Conservation (phyloP, 37 sponge, comb jelly and placozoan species). For the Cliona cf. orientalis region DNA sequence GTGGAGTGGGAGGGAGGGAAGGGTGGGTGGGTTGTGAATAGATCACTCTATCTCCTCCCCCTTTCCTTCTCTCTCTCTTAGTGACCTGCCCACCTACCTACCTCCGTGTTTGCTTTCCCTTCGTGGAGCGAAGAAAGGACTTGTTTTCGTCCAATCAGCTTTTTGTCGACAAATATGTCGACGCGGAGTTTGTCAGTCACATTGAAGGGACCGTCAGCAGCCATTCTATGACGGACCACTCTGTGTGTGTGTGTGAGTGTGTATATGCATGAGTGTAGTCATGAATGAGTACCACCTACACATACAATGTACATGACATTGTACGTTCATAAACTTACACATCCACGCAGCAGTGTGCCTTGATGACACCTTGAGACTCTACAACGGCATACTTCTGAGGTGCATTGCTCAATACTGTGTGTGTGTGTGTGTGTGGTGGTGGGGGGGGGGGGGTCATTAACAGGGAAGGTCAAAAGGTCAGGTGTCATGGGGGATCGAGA, state of each 20-base stretch:
- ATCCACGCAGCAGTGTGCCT: constrained; percentile 74
- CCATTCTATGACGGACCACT: constrained; percentile 26
- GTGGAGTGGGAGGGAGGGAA: too few species aligned
- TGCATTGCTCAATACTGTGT: constrained; percentile 66
- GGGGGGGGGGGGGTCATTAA: too few species aligned
- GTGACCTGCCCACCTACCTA: too few species aligned
- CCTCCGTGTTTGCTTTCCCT: too few species aligned
- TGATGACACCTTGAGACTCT: constrained; percentile 64
- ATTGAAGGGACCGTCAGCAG: constrained; percentile 37
- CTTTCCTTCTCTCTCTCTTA: too few species aligned
- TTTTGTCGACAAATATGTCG: constrained; percentile 33
- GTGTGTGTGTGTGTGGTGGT: too few species aligned
- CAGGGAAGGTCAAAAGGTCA: too few species aligned
- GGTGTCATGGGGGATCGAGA: too few species aligned
- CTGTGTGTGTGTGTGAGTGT: not conserved
- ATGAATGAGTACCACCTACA: not conserved
- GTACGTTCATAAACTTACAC: constrained; percentile 53
- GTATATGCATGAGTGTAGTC: not conserved
- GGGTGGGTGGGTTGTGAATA: too few species aligned
- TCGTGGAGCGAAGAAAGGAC: constrained; percentile 36
- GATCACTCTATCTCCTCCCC: too few species aligned
- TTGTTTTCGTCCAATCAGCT: constrained; percentile 60
- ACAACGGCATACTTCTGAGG: constrained; percentile 62
- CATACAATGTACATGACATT: not conserved
- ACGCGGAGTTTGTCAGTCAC: constrained; percentile 65